Evolutionary conservation across 1,140 invertebrate species (phyloP).

Genomic region (Belonocnema kinseyi): DNA sequence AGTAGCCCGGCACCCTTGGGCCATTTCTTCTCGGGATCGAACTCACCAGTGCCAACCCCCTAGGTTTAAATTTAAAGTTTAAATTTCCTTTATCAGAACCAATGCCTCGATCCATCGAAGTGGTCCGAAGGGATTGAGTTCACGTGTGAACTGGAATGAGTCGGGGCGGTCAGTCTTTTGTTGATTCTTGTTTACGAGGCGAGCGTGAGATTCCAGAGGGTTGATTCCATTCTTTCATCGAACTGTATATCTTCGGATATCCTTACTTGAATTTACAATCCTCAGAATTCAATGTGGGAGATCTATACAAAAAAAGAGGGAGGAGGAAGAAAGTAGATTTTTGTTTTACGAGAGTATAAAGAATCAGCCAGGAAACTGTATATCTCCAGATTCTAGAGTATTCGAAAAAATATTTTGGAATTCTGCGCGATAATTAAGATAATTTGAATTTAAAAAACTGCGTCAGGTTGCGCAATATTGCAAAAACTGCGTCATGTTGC

Average conservation of each 20-base stretch:
- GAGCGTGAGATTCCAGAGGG: slow-evolving; percentile 67
- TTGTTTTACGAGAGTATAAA: no score
- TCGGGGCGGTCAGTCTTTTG: slow-evolving; percentile 71
- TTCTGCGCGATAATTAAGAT: no score
- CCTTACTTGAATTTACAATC: slow-evolving; percentile 34
- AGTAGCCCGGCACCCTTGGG: slow-evolving; percentile 52
- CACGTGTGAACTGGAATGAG: slow-evolving; percentile 55
- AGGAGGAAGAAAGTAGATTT: no score
- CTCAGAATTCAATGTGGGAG: neutral
- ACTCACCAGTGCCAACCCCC: slow-evolving; percentile 53
- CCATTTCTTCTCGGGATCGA: slow-evolving; percentile 42
- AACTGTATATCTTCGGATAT: slow-evolving; percentile 52
- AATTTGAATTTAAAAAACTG: no score
- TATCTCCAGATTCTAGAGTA: no score
- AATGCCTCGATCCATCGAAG: slow-evolving; percentile 61
- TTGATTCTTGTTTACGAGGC: slow-evolving; percentile 72
- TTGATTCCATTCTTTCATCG: slow-evolving; percentile 66
- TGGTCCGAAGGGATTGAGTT: slow-evolving; percentile 60
- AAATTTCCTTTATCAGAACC: slow-evolving; percentile 72
- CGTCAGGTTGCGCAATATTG: no score
- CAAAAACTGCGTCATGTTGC: no score
- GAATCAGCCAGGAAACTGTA: no score
- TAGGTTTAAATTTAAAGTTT: slow-evolving; percentile 70
- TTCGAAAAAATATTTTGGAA: no score
- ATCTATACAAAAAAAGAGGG: neutral